Percentiles rank a stretch among this genome's conserved stretches.
These are phyloP conservation scores for Xanthostigma xanthostigma DNA, from an alignment of 2,888 invertebrate genomes.

Conservation along the genomic window DNA sequence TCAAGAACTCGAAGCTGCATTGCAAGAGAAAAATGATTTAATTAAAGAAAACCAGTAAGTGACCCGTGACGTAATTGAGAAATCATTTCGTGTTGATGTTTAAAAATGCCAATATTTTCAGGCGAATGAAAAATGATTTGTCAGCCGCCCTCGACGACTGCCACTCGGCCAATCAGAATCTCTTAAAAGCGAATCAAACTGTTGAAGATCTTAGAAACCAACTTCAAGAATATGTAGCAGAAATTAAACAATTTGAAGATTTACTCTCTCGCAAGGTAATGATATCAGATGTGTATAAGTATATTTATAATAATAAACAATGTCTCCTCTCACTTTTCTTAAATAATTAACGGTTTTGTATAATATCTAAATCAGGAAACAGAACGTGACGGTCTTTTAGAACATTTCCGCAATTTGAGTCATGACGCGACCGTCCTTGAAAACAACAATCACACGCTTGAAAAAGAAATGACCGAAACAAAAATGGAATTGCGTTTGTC, in stretches of 20 bases:
- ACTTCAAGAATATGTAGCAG: slow-evolving; percentile 66
- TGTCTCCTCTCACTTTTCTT: background rate
- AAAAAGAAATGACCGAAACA: slow-evolving; percentile 58
- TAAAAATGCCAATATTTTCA: slow-evolving; percentile 16
- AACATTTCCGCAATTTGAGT: slow-evolving; percentile 62
- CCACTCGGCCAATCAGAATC: slow-evolving; percentile 45
- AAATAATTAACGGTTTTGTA: background rate
- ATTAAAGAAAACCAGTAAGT: too few species aligned
- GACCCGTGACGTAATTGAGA: too few species aligned
- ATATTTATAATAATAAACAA: slow-evolving; percentile 1
- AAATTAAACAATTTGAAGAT: slow-evolving; percentile 67
- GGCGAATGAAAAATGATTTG: slow-evolving; percentile 58
- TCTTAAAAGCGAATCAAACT: slow-evolving; percentile 53
- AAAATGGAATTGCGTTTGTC: slow-evolving; percentile 38
- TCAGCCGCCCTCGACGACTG: slow-evolving; percentile 45
- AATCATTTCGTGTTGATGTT: too few species aligned
- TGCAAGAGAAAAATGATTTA: too few species aligned
- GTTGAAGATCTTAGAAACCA: slow-evolving; percentile 60
- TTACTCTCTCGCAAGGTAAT: slow-evolving; percentile 50
- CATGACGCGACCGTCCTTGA: slow-evolving; percentile 63
- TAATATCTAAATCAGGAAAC: slow-evolving; percentile 39
- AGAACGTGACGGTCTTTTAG: slow-evolving; percentile 65
- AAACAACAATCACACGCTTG: slow-evolving; percentile 64
- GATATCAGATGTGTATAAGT: slow-evolving; percentile 1
- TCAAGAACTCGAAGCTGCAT: too few species aligned